Percentiles rank a stretch among this genome's conserved stretches.
Evolutionary conservation across 2,113 vertebrate species (phyloP).

Genomic region (Glaucidium brasilianum): DNA sequence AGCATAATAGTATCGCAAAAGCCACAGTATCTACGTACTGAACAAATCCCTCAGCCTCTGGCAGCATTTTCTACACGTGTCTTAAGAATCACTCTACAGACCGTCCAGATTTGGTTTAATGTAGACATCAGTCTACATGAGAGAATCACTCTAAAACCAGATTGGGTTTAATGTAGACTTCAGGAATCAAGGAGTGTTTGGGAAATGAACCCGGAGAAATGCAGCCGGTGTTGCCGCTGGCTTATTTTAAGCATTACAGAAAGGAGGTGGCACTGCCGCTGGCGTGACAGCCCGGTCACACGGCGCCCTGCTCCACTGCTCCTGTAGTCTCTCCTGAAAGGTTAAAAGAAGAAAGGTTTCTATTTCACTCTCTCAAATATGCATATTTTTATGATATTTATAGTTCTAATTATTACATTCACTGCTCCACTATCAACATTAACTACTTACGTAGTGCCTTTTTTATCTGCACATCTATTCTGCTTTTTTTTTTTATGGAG

Average conservation of each 20-base stretch:
- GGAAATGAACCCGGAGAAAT: accelerated
- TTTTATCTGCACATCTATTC: background rate
- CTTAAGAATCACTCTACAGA: background rate
- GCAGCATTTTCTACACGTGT: background rate
- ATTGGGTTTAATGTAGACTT: background rate
- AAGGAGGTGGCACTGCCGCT: background rate
- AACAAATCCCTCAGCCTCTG: background rate
- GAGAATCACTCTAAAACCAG: too few species aligned
- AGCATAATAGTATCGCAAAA: background rate
- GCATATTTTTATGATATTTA: background rate
- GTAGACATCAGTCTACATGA: background rate
- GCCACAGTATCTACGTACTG: accelerated
- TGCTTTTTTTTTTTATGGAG: background rate
- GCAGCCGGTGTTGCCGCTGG: background rate
- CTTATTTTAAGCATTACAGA: too few species aligned
- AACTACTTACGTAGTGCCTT: background rate
- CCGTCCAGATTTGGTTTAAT: background rate
- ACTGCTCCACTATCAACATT: background rate
- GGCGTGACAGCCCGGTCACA: background rate
- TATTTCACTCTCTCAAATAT: background rate
- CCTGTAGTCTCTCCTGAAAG: accelerated
- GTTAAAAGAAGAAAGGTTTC: background rate
- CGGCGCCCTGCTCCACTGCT: accelerated
- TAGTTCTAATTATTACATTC: background rate
- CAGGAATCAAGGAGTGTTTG: background rate